These are phyloP conservation scores for Hermetia illucens DNA, from an alignment of 1,140 invertebrate species.

Conservation along the genomic window DNA sequence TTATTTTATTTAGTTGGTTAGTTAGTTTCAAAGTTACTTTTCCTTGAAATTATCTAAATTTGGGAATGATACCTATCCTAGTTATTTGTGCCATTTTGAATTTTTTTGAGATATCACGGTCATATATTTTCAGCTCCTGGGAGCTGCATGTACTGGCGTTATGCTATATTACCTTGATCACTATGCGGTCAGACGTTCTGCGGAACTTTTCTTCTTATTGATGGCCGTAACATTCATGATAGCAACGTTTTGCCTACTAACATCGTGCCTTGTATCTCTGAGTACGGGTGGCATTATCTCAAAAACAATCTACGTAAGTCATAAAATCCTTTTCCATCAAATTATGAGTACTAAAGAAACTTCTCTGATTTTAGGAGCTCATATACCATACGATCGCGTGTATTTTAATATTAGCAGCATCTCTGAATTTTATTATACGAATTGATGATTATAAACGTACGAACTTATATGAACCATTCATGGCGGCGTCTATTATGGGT, in stretches of 20 bases:
- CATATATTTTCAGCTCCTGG: slow-evolving; percentile 47
- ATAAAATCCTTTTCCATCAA: too few species aligned
- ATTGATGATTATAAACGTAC: slow-evolving; percentile 34
- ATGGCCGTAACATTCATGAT: slow-evolving; percentile 60
- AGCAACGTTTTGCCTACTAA: slow-evolving; percentile 54
- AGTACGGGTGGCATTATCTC: slow-evolving; percentile 64
- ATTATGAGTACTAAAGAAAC: too few species aligned
- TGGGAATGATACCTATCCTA: too few species aligned
- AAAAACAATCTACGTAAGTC: slow-evolving; percentile 77
- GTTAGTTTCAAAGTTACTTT: too few species aligned
- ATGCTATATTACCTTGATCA: slow-evolving; percentile 42
- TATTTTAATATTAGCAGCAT: slow-evolving; percentile 49
- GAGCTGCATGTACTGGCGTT: slow-evolving; percentile 53
- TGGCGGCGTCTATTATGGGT: slow-evolving; percentile 57
- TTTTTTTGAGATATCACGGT: neutral
- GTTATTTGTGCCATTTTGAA: too few species aligned
- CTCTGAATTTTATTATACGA: slow-evolving; percentile 48
- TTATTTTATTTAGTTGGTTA: too few species aligned
- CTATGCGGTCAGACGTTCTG: slow-evolving; percentile 24
- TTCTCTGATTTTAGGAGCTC: slow-evolving; percentile 47
- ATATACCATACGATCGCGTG: slow-evolving; percentile 60
- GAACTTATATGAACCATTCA: slow-evolving; percentile 43
- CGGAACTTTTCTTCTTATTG: slow-evolving; percentile 63
- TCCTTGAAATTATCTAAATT: too few species aligned
- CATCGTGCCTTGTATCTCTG: slow-evolving; percentile 57